Evolutionary conservation across 2,888 invertebrate species (phyloP), one percentile per base, ranked within the genome.

Genomic region (Uloborus plumipes): DNA sequence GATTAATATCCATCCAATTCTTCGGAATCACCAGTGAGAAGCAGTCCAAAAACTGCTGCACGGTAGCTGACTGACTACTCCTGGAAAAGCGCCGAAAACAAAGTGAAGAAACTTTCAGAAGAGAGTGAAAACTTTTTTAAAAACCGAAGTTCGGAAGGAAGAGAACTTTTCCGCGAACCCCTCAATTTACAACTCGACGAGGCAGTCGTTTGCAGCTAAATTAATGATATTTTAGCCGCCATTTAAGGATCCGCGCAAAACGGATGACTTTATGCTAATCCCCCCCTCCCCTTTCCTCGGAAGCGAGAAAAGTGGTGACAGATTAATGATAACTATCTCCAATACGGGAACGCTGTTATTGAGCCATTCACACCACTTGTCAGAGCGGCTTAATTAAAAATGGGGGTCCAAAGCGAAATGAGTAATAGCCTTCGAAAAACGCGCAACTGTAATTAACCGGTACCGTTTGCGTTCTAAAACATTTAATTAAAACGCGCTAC

Each of bases 271-370:
- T 81, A 81, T 81, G 80, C 67, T 74, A 74, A 81, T 81, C 66
- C 71, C 58, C 50, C 14, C 11, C 22, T 14, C 50, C 13, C 67
- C 67, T 53, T 18, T 61, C 22, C 31, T 20, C 50, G 47, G n/a
- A 49, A 47, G 47, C 18, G 65, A 47, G 55, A 61, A 71, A 71
- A 71, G 49, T 26, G n/a, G 59, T 82, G 75, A 82, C 81, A 82
- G 81, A 82, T 82, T 82, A 75, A 82, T 82, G 81, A 82, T 82
- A 82, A 82, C 81, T 71, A 82, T 82, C 81, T 76, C 81, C 81
- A 76, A 82, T 82, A 75, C 71, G 61, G 49, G 49, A 47, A 64
- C 71, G 66, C 66, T 72, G 78, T 78, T 78, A 78, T 78, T 78
- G 71, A 71, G 71, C 65, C 78, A 78, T 78, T 61, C 64, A 51